Evolutionary conservation across 2,113 vertebrate species (phyloP).

Genomic region (Strix aluco): DNA sequence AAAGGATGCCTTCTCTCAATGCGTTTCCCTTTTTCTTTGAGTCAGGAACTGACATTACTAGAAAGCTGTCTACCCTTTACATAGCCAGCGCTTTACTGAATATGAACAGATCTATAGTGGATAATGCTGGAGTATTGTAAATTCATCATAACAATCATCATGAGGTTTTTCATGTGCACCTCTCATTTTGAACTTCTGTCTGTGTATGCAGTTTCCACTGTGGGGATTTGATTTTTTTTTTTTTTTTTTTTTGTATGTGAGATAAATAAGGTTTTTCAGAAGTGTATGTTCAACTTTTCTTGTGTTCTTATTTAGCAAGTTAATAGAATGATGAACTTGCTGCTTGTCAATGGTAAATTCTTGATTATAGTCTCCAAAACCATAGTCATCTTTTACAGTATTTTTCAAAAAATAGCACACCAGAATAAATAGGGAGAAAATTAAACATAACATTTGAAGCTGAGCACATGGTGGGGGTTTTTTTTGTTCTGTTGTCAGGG

Average conservation of each 20-base stretch:
- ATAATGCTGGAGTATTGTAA: neutral
- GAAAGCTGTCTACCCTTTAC: constrained; percentile 10
- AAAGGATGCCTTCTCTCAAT: neutral
- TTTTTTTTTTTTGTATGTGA: neutral
- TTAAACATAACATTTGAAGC: neutral
- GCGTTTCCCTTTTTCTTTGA: constrained; percentile 18
- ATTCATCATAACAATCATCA: neutral
- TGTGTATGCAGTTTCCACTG: neutral
- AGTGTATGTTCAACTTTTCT: neutral
- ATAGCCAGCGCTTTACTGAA: constrained; percentile 8
- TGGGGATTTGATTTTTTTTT: neutral
- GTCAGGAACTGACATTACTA: neutral
- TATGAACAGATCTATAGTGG: neutral
- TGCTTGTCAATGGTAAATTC: neutral
- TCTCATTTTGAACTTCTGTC: neutral
- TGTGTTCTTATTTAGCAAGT: neutral
- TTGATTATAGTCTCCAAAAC: neutral
- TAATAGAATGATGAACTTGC: neutral
- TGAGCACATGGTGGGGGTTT: accelerated
- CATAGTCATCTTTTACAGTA: neutral
- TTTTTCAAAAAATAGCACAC: neutral
- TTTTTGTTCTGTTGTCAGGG: neutral
- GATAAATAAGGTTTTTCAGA: constrained; percentile 7
- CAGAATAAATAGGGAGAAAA: neutral
- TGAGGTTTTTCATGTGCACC: neutral